Percentiles rank a stretch among this genome's conserved stretches.
phyloP scores from a whole-genome alignment of 2,888 invertebrate genomes.

The Drepanosiphum platanoidis region DNA sequence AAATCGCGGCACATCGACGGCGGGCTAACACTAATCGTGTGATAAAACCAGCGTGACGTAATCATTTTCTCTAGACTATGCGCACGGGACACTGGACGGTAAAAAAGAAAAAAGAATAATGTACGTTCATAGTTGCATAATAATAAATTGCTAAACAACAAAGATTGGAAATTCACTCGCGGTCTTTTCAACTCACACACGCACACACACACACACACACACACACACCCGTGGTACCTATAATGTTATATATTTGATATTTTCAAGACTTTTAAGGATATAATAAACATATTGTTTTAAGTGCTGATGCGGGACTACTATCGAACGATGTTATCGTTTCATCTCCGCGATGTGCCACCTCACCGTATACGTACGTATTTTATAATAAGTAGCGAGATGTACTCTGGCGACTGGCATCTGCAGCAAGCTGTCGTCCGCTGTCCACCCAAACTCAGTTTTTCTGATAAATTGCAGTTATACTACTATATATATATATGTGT shows the following conservation, averaged over 20 bases:
- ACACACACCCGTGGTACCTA: background rate
- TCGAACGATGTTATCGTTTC: background rate
- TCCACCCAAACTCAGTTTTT: background rate
- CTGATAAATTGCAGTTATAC: background rate
- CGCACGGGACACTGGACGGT: background rate
- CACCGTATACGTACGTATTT: background rate
- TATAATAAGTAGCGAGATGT: no score
- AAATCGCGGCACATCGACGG: conserved; percentile 25
- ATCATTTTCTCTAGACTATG: conserved; percentile 24
- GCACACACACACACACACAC: background rate
- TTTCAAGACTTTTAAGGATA: background rate
- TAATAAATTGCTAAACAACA: background rate
- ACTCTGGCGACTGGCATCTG: no score
- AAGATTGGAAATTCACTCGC: background rate
- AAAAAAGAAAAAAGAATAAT: background rate
- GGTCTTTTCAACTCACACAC: background rate
- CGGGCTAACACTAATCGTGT: conserved; percentile 25
- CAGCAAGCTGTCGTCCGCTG: conserved; percentile 12
- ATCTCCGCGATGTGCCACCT: background rate
- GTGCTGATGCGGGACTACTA: no score
- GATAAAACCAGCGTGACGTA: conserved; percentile 48
- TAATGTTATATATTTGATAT: background rate
- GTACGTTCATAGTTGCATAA: background rate
- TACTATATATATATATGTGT: background rate
- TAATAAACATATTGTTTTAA: background rate